A percentile compares a stretch with the other conserved stretches of the same genome.
Conservation (phyloP, 2,113 vertebrate genomes). For the Hypocryptadius cinnamomeus region DNA sequence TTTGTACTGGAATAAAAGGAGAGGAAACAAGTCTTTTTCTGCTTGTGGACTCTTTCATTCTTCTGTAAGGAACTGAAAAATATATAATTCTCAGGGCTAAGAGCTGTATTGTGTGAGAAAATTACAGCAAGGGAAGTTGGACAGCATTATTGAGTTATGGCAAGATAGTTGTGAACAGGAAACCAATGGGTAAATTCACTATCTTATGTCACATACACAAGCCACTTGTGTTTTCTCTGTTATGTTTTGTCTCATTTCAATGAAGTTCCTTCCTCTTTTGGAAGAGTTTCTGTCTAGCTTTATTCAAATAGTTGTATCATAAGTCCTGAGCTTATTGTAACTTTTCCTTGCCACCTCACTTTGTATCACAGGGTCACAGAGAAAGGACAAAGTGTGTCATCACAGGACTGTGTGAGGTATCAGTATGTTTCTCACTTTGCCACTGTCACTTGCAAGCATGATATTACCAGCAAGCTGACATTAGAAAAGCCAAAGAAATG, state of each 20-base stretch:
- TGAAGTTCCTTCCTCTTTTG: conserved; percentile 37
- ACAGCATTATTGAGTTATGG: not conserved
- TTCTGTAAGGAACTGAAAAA: not conserved
- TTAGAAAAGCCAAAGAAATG: not conserved
- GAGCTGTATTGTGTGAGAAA: not conserved
- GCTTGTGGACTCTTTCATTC: not conserved
- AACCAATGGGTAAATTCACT: not conserved
- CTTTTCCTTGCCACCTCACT: not conserved
- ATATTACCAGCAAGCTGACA: not conserved
- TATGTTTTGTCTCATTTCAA: conserved; percentile 2
- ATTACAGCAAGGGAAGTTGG: not conserved
- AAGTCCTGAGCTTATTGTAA: not conserved
- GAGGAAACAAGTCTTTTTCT: not conserved
- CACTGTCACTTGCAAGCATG: not conserved
- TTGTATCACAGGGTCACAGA: not conserved
- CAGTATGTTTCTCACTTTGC: not conserved
- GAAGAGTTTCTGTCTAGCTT: not conserved
- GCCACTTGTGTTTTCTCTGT: not conserved
- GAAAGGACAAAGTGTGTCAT: not conserved
- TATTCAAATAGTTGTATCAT: not conserved
- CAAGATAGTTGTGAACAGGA: conserved; percentile 2
- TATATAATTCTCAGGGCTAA: not conserved
- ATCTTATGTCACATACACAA: not conserved
- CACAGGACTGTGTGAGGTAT: not conserved
- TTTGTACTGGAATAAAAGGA: not conserved